Base-by-base conservation (phyloP, 2,888 invertebrate species). In the Tenodera sinensis region DNA sequence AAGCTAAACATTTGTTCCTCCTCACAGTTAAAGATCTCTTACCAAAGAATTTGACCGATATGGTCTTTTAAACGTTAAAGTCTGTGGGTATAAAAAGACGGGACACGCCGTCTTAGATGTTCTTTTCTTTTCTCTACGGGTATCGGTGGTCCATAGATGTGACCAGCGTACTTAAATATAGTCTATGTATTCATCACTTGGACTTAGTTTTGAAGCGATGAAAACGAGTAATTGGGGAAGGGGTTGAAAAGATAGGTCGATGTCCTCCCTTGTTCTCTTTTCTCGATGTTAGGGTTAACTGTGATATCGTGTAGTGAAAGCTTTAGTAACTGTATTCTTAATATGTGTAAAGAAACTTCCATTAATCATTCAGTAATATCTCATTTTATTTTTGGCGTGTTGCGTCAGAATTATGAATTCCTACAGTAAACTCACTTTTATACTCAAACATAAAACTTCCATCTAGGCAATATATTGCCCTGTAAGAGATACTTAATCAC, bases 1-100 rank as follows among this genome's bases (percentile, higher is more conserved):
- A 94, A 88, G 83, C 9, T 28, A 87, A 8, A 25, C 8, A 42
- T 42, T 42, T 42, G n/a, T 6, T 81, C 15, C 30, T 82, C 28
- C 87, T 81, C 86, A 34, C 82, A 34, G 12, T 9, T 7, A 30
- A 86, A 81, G 34, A 87, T 83, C 42, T 34, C 83, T 83, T 71
- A 82, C 87, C 87, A 87, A 87, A 87, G 87, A 87, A 83, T 87
- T 83, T 83, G 34, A 30, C 87, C 30, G 28, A 25, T 42, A 83
- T 27, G 34, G 87, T 71, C 25, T 20, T 71, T 71, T 20, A 71
- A 71, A 71, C 25, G 20, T 71, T 15, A 6, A 71, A 71, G 54
- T 71, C 54, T 71, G 54, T 71, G 54, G 54, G 54, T 71, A 6
- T 71, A 1, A 15, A 71, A 71, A 15, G 54, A 71, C 3, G 54